phyloP scores from a whole-genome alignment of 2,888 invertebrate genomes.

The Mythimna impura region DNA sequence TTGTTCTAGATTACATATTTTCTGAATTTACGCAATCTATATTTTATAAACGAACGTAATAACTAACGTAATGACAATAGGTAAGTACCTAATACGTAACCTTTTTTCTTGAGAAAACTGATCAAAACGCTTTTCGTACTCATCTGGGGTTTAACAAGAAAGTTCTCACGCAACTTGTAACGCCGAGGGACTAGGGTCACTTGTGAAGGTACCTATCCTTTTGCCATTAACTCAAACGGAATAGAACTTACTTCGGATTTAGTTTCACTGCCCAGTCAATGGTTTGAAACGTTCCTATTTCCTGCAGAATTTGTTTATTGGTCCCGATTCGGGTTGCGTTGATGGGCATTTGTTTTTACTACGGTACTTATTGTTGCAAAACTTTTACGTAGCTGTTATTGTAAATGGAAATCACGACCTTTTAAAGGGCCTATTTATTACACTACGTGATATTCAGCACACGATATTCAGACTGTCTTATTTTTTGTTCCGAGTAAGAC shows the following conservation, averaged over 20 bases:
- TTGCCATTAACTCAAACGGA: slow-evolving; percentile 55
- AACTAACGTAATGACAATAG: neutral
- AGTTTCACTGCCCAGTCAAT: slow-evolving; percentile 41
- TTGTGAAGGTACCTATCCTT: slow-evolving; percentile 45
- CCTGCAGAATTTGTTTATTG: slow-evolving; percentile 23
- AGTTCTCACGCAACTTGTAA: slow-evolving; percentile 50
- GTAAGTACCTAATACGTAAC: neutral
- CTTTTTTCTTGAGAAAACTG: slow-evolving; percentile 27
- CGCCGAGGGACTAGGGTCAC: slow-evolving; percentile 45
- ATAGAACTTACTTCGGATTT: slow-evolving; percentile 45
- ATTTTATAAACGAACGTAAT: neutral
- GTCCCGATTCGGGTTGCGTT: slow-evolving; percentile 6
- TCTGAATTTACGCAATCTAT: too few species aligned
- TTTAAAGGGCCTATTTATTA: too few species aligned
- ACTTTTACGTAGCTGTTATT: neutral
- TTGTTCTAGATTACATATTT: too few species aligned
- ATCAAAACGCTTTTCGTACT: slow-evolving; percentile 45
- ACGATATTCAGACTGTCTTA: too few species aligned
- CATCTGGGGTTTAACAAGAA: slow-evolving; percentile 47
- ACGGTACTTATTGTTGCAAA: neutral
- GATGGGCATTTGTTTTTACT: slow-evolving; percentile 23
- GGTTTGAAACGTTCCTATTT: slow-evolving; percentile 35
- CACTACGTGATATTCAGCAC: too few species aligned
- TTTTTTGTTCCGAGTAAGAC: too few species aligned
- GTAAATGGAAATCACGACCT: neutral